Evolutionary conservation across 2,888 invertebrate species (phyloP).

Genomic region (Dinocampus coccinellae): DNA sequence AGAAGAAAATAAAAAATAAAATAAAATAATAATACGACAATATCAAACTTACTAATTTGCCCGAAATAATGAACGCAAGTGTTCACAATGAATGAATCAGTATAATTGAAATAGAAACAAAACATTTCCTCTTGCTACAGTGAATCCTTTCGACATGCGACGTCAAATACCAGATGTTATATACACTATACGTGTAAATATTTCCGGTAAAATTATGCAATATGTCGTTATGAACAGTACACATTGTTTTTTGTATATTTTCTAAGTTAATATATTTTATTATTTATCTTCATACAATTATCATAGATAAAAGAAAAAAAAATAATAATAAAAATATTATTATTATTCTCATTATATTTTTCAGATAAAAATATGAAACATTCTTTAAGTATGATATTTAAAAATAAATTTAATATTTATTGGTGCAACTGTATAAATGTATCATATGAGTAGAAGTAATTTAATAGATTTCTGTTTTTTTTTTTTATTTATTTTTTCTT

Average conservation of each 20-base stretch:
- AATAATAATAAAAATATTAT: too few species aligned
- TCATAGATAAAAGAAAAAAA: not conserved
- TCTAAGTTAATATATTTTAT: not conserved
- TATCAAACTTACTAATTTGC: slow-evolving; percentile 28
- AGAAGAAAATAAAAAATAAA: slow-evolving; percentile 14
- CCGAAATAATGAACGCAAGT: slow-evolving; percentile 36
- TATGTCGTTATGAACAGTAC: slow-evolving; percentile 23
- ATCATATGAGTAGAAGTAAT: too few species aligned
- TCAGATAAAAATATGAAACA: not conserved
- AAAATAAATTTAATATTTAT: not conserved
- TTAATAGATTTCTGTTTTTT: too few species aligned
- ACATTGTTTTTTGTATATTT: slow-evolving; percentile 19
- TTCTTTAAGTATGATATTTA: not conserved
- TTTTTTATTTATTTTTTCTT: too few species aligned
- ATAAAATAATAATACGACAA: too few species aligned
- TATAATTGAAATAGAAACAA: not conserved
- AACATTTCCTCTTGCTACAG: not conserved
- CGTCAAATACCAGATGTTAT: not conserved
- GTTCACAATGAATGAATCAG: not conserved
- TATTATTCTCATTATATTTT: not conserved
- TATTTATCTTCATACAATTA: slow-evolving; percentile 12
- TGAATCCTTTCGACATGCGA: not conserved
- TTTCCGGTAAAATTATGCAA: slow-evolving; percentile 34
- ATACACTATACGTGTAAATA: not conserved
- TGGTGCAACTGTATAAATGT: too few species aligned